Conservation (phyloP, 2,797 vertebrate genomes). For the Danionella dracula region DNA sequence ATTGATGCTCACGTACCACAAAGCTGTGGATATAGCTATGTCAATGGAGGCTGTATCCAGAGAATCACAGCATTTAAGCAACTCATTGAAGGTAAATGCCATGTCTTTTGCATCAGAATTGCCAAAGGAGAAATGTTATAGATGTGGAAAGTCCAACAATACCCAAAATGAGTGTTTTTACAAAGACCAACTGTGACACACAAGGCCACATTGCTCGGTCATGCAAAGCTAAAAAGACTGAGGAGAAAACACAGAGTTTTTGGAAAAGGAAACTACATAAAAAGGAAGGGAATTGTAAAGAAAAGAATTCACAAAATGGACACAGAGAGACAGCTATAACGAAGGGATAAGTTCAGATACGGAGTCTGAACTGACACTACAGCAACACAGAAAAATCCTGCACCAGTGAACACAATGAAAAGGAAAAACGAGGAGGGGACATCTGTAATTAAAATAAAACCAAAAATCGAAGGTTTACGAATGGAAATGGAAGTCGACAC, state of each 20-base stretch:
- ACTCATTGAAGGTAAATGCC: too few species aligned
- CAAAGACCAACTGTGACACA: too few species aligned
- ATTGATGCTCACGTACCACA: too few species aligned
- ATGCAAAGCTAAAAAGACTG: background rate
- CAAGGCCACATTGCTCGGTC: background rate
- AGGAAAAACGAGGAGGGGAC: background rate
- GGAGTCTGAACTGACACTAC: background rate
- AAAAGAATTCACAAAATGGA: background rate
- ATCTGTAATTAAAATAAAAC: background rate
- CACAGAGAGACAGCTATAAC: background rate
- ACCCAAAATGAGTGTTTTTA: too few species aligned
- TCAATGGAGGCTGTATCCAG: too few species aligned
- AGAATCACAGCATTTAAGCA: too few species aligned
- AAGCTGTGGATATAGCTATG: too few species aligned
- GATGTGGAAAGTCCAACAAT: too few species aligned
- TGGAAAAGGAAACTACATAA: too few species aligned
- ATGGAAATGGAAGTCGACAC: background rate
- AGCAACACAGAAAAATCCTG: background rate
- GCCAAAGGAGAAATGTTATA: too few species aligned
- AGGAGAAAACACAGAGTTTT: background rate
- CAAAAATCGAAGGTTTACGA: background rate
- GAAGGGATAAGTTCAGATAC: background rate
- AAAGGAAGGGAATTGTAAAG: background rate
- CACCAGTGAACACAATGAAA: background rate
- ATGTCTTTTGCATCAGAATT: too few species aligned